phyloP scores from a whole-genome alignment of 37 sponge, comb jelly and placozoan genomes.

The Axinella damicornis region DNA sequence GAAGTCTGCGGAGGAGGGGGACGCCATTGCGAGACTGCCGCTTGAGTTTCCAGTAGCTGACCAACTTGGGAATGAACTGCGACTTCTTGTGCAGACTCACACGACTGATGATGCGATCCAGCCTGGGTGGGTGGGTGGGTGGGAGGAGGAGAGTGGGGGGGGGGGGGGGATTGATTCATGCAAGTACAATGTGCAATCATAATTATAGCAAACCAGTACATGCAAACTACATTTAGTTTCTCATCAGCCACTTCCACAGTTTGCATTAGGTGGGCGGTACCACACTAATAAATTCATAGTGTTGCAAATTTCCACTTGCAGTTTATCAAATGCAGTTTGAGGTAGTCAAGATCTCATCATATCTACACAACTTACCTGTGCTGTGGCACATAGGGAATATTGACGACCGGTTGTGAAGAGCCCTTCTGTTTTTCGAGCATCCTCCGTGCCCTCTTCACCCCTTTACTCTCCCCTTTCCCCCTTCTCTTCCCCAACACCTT shows the following conservation, averaged over 20 bases:
- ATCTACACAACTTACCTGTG: constrained; percentile 66
- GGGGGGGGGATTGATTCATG: too few relatives aligned
- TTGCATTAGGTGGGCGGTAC: too few relatives aligned
- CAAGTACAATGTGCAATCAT: too few relatives aligned
- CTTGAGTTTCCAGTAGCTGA: constrained; percentile 97
- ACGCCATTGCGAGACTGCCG: constrained; percentile 98
- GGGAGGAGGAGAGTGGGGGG: background rate
- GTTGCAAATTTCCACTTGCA: too few relatives aligned
- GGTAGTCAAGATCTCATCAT: too few relatives aligned
- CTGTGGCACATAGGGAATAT: constrained; percentile 83
- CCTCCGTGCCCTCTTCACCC: constrained; percentile 25
- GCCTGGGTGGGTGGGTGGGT: constrained; percentile 18
- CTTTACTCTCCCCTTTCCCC: constrained; percentile 12
- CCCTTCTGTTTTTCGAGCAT: constrained; percentile 48
- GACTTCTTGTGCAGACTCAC: constrained; percentile 85
- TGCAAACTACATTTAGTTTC: too few relatives aligned
- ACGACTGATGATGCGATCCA: constrained; percentile 75
- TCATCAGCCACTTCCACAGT: too few relatives aligned
- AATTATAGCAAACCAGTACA: too few relatives aligned
- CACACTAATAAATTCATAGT: too few relatives aligned
- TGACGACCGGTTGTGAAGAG: constrained; percentile 71
- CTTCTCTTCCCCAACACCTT: background rate
- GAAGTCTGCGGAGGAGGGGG: constrained; percentile 92
- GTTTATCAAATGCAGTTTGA: too few relatives aligned
- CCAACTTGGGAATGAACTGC: constrained; percentile 91